Evolutionary conservation across 2,797 vertebrate genomes (phyloP), one percentile per base, ranked within the genome.

Genomic region (Nasua narica): DNA sequence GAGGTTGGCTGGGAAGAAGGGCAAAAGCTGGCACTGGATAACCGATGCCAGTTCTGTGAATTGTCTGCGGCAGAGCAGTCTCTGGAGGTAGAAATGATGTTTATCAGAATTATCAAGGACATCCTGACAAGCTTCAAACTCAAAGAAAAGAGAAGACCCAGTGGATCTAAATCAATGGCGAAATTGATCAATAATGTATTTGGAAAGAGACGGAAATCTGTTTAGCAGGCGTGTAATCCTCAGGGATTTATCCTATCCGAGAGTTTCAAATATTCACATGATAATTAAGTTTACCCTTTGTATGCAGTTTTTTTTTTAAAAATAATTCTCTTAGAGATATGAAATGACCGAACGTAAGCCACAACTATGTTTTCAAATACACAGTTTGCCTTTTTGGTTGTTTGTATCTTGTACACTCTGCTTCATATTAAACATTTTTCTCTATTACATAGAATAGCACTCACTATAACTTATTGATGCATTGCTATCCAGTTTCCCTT

Each of bases 161-260:
- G 99, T 5, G 99, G 99, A 46, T 99, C 99, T 65, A 99, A 99
- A 96, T 99, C 99, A 88, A 98, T 99, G 99, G 99, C 98, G 96
- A 99, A 99, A 96, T 86, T 99, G 97, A 99, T 99, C 98, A 99
- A 99, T 98, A 99, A 99, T 2, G 98, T 99, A 52, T 99, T 99
- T 84, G 99, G 99, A 54, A 99, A 99, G 97, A 99, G 99, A 92
- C 98, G 99, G 93, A 99, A 99, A 98, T 99, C 99, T 10, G 99
- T 99, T 95, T 99, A 99, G 95, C 46, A 43, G 43, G 21, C 11
- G 10, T n/a, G 4, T n/a, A 25, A 62, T 83, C 23, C 7, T 50
- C n/a, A n/a, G 14, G 27, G 4, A 67, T 69, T 58, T 96, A 50
- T 54, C 77, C 13, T 50, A 69, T 74, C 37, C 56, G 60, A 85